A percentile compares a stretch with the other conserved stretches of the same genome.
These are phyloP conservation scores for Limnothrissa miodon DNA, from an alignment of 2,113 vertebrate species.

Conservation along the genomic window DNA sequence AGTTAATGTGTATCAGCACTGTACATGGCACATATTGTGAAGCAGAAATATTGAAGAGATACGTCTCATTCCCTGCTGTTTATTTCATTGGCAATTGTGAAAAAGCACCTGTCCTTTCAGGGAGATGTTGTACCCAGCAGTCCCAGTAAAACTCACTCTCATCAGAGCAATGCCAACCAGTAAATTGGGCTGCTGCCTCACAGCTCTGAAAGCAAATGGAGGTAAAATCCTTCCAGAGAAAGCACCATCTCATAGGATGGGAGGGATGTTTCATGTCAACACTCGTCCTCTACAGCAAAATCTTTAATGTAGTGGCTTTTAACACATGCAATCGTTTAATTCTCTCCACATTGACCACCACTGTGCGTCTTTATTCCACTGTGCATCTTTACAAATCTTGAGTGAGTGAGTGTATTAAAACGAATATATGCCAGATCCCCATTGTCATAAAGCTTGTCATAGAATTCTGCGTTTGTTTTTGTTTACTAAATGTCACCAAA, in stretches of 20 bases:
- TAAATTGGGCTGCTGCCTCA: conserved; percentile 27
- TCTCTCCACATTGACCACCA: neutral
- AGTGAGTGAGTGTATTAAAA: neutral
- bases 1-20: neutral
- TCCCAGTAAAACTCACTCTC: conserved; percentile 38
- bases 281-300: neutral
- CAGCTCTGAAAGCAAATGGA: conserved; percentile 13
- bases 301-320: neutral
- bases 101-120: conserved; percentile 30
- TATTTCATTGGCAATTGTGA: conserved; percentile 30
- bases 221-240: neutral
- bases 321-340: neutral
- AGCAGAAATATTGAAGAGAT: conserved; percentile 13
- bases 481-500: neutral
- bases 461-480: neutral
- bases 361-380: too few relatives aligned
- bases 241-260: neutral
- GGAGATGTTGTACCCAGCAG: conserved; percentile 6
- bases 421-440: too few relatives aligned
- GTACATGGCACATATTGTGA: neutral
- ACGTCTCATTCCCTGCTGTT: neutral
- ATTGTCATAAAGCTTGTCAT: too few relatives aligned
- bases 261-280: neutral
- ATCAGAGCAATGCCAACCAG: conserved; percentile 19
- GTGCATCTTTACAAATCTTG: neutral